A percentile compares a stretch with the other conserved stretches of the same genome.
Evolutionary conservation across 2,113 vertebrate species (phyloP).

Genomic region (Antechinus stuartii): DNA sequence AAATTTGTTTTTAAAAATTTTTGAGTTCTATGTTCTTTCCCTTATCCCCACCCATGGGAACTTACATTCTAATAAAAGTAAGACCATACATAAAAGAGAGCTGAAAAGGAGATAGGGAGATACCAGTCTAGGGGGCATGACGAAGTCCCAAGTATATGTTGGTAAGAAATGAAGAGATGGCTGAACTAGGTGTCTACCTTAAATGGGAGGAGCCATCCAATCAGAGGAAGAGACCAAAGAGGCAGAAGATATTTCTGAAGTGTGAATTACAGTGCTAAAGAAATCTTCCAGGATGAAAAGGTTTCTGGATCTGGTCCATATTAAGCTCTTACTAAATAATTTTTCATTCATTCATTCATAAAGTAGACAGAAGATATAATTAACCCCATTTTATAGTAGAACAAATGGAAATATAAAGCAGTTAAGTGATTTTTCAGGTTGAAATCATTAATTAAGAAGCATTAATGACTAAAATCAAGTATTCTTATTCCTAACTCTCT

Average conservation of each 20-base stretch:
- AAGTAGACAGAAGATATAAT: background rate
- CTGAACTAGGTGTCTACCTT: background rate
- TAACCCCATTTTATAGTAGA: background rate
- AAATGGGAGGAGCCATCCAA: background rate
- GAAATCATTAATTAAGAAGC: too few relatives aligned
- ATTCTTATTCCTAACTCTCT: background rate
- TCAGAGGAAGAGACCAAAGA: background rate
- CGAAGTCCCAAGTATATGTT: background rate
- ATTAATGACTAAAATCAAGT: background rate
- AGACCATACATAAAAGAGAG: background rate
- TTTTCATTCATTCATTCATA: background rate
- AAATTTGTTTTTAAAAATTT: too few relatives aligned
- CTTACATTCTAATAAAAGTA: background rate
- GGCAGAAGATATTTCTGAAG: background rate
- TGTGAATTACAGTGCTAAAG: background rate
- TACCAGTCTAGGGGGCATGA: background rate
- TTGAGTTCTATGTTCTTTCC: too few relatives aligned
- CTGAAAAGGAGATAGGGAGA: background rate
- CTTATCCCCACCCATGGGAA: background rate
- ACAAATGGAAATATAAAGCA: background rate
- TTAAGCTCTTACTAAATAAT: background rate
- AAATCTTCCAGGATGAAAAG: background rate
- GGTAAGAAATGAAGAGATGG: background rate
- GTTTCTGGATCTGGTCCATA: background rate
- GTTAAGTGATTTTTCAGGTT: too few relatives aligned